phyloP scores from a whole-genome alignment of 2,797 vertebrate genomes.

The Acestrorhynchus altus region DNA sequence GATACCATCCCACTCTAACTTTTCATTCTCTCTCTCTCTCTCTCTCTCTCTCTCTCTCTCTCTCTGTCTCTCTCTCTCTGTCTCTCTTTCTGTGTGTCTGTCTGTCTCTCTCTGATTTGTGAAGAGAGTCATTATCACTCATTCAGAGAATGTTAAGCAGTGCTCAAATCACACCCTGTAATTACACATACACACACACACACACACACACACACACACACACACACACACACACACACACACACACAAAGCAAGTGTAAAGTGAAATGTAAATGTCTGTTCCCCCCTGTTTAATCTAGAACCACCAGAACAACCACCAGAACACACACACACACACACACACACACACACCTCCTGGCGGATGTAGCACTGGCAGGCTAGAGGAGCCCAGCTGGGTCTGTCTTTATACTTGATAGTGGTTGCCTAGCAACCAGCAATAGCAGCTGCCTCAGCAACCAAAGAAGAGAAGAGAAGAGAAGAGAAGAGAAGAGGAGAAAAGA shows the following conservation, averaged over 20 bases:
- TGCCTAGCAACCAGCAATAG: conserved; percentile 92
- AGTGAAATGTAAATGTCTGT: too few relatives aligned
- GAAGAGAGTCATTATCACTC: conserved; percentile 64
- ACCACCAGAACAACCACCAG: conserved; percentile 13
- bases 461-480: conserved; percentile 2
- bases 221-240: conserved; percentile 47
- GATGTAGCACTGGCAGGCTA: conserved; percentile 77
- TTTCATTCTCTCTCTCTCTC: conserved; percentile 28
- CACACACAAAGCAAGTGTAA: neutral
- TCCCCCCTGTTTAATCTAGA: too few relatives aligned
- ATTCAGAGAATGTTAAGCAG: conserved; percentile 64
- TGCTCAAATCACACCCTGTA: conserved; percentile 58
- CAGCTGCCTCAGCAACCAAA: conserved; percentile 79
- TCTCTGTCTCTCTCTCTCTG: neutral
- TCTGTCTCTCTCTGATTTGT: conserved; percentile 8
- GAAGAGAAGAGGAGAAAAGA: conserved; percentile 6
- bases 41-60: neutral
- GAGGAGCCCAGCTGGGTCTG: conserved; percentile 87
- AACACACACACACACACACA: conserved; percentile 11
- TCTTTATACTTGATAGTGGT: conserved; percentile 91
- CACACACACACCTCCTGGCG: conserved; percentile 42
- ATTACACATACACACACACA: conserved; percentile 14
- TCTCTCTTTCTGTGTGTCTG: neutral
- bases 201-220: conserved; percentile 14
- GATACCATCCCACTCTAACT: too few relatives aligned